Evolutionary conservation across 2,888 invertebrate species (phyloP), one percentile per base, ranked within the genome.

Genomic region (Zaprionus lineosus): DNA sequence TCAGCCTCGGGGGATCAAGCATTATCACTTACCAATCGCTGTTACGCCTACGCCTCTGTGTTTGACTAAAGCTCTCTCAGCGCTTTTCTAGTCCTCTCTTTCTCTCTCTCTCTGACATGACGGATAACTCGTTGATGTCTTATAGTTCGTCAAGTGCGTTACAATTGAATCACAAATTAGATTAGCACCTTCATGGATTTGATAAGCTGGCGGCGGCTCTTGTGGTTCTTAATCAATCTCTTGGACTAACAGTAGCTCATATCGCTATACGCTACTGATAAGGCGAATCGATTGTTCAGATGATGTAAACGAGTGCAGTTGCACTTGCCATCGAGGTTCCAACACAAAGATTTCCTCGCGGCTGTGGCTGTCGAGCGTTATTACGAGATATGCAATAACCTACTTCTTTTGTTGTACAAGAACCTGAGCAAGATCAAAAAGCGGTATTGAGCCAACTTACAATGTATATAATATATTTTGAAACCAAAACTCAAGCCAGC

Each of bases 261-360:
- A 34, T 53, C 18, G 16, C 40, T 21, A 37, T 36, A 36, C 51
- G 18, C 29, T 44, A 46, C 40, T 73, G 76, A 84, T 77, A 77
- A 76, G 53, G 6, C 8, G 11, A n/a, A n/a, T n/a, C n/a, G n/a
- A 46, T 57, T 84, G 73, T 79, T 37, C 77, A 61, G 56, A 37
- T 36, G 43, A 41, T 61, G 57, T 34, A 34, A 39, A 9, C 39
- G 51, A 44, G 78, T 84, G 56, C 78, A 65, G 60, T 58, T 77
- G 78, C 67, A 84, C 84, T 73, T 52, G 63, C 58, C 51, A 50
- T 63, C 29, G 26, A 19, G 24, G 24, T 24, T 24, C 24, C 24
- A 24, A 24, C 24, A n/a, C n/a, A n/a, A n/a, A n/a, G n/a, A n/a
- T n/a, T n/a, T n/a, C n/a, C n/a, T n/a, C n/a, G n/a, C n/a, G n/a